Evolutionary conservation across 2,888 invertebrate species (phyloP).

Genomic region (Celastrina argiolus): DNA sequence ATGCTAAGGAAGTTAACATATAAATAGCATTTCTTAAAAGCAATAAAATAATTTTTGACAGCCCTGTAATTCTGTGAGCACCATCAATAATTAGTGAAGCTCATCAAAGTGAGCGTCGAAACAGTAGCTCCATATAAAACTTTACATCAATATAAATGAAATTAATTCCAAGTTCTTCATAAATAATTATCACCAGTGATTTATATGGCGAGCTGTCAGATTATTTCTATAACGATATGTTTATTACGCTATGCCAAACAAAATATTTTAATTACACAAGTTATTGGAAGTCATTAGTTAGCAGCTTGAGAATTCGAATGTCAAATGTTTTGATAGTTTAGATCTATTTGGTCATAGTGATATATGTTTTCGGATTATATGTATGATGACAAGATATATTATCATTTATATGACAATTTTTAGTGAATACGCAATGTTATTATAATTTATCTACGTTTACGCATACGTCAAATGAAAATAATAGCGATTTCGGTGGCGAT

Average conservation of each 20-base stretch:
- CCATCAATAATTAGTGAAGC: conserved; percentile 63
- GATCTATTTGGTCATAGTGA: not conserved
- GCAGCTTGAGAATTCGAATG: not conserved
- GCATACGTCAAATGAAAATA: too few species aligned
- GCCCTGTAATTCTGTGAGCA: conserved; percentile 45
- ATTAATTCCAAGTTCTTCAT: not conserved
- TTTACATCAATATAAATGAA: not conserved
- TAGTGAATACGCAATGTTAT: too few species aligned
- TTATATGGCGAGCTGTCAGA: not conserved
- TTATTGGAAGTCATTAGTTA: conserved; percentile 15
- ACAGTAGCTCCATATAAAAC: conserved; percentile 47
- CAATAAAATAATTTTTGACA: conserved; percentile 32
- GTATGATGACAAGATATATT: too few species aligned
- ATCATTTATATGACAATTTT: too few species aligned
- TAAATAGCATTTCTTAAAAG: not conserved
- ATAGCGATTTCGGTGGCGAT: too few species aligned
- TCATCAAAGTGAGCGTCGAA: conserved; percentile 61
- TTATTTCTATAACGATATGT: not conserved
- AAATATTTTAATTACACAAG: conserved; percentile 11
- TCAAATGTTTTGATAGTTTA: conserved; percentile 2
- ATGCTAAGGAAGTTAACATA: too few species aligned
- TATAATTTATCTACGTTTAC: too few species aligned
- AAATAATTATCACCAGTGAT: conserved; percentile 5
- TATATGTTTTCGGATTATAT: too few species aligned
- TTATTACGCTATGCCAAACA: conserved; percentile 7